Conservation (phyloP, 2,113 vertebrate genomes). For the Turdus rufiventris region DNA sequence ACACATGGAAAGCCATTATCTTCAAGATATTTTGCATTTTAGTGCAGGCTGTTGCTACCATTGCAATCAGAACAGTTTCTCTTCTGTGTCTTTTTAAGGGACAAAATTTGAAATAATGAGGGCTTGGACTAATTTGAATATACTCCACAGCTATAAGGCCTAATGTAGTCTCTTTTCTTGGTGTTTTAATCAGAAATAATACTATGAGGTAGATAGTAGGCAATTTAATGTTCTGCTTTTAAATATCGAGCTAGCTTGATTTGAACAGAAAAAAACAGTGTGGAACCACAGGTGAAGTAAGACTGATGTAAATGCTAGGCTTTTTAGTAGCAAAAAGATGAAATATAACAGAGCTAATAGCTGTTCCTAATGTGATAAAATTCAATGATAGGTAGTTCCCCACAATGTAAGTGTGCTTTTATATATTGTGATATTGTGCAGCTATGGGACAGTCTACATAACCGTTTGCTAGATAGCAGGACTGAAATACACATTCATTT, state of each 20-base stretch:
- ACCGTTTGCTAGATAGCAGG: neutral
- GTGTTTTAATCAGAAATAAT: neutral
- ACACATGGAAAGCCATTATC: rapidly evolving
- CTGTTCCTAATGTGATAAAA: neutral
- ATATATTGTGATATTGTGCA: neutral
- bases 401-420: neutral
- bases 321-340: neutral
- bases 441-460: neutral
- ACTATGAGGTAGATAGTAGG: neutral
- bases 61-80: neutral
- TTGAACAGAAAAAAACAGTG: neutral
- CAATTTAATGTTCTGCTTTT: neutral
- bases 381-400: neutral
- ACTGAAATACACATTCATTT: neutral
- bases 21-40: neutral
- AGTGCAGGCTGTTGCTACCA: neutral
- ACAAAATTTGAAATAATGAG: neutral
- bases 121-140: neutral
- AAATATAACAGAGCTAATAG: neutral
- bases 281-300: neutral
- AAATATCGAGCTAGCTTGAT: neutral
- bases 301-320: neutral
- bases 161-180: neutral
- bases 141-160: neutral
- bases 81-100: neutral